Evolutionary conservation across 2,888 invertebrate genomes (phyloP), one percentile per base, ranked within the genome.

Genomic region (Pammene aurita): DNA sequence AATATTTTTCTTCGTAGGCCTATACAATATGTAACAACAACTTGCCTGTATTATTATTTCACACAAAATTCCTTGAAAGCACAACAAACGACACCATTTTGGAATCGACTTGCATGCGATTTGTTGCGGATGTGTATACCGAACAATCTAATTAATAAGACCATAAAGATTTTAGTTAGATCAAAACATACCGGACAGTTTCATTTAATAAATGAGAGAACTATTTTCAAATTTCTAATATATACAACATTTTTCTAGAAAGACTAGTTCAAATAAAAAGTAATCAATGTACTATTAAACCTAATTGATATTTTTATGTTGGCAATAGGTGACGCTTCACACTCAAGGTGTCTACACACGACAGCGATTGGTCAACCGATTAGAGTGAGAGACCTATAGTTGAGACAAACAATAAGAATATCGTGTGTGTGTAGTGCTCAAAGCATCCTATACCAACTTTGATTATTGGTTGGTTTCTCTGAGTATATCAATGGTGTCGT

Each of bases 11-110:
- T 41, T 46, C 34, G 26, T n/a, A 35, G 10, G 54, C 54, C 13
- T 16, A 14, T 9, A 18, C 10, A 10, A 54, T 26, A 34, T 54
- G 46, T 18, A 11, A 48, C 50, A 60, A 46, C 48, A 55, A 65
- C 69, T 69, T 60, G 41, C 69, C 58, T 69, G 41, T 60, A 65
- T 54, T 65, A 41, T 48, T 78, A 76, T 76, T 80, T 76, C 79
- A 83, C 80, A 66, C 48, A 41, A 83, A 84, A 80, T 87, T 84
- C 86, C 84, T 79, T 75, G 78, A 82, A 88, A 92, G 90, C 92
- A 93, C 93, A 93, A 93, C 93, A 93, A 93, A 93, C 92, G 91
- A 79, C 87, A 90, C 93, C 93, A 93, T 93, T 89, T 93, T 93
- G 92, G 89, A 91, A 85, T 85, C 84, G 87, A 86, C 85, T 71